Percentiles rank a stretch among this genome's conserved stretches.
These are phyloP conservation scores for Drosophila seguyi DNA, from an alignment of 1,140 invertebrate species.

Conservation along the genomic window DNA sequence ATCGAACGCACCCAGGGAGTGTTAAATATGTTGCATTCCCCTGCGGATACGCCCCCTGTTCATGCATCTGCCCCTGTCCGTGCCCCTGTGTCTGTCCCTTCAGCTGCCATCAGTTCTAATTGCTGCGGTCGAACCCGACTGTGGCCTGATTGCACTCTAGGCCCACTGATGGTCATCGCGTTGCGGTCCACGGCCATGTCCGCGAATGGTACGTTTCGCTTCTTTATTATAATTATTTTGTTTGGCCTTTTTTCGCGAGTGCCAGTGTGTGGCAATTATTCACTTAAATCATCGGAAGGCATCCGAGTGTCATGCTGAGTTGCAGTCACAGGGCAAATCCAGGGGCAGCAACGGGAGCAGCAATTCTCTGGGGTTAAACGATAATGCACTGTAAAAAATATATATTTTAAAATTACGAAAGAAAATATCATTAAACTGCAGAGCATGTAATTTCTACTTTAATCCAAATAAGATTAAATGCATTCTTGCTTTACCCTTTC, in stretches of 20 bases:
- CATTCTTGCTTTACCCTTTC: neutral
- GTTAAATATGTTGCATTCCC: conserved; percentile 78
- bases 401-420: neutral
- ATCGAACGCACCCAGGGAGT: conserved; percentile 66
- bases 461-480: no score
- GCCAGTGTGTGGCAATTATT: conserved; percentile 73
- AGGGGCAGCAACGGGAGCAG: conserved; percentile 59
- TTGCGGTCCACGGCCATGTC: conserved; percentile 15
- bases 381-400: conserved; percentile 24
- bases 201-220: conserved; percentile 28
- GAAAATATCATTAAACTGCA: neutral
- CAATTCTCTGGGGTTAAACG: conserved; percentile 34
- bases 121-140: conserved; percentile 20
- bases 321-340: conserved; percentile 60
- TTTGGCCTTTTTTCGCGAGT: conserved; percentile 29
- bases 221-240: conserved; percentile 57
- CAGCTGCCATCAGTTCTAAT: conserved; percentile 46
- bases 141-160: conserved; percentile 46
- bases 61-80: neutral
- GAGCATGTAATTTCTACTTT: no score
- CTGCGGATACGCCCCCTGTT: conserved; percentile 12
- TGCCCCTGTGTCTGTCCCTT: neutral
- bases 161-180: conserved; percentile 47
- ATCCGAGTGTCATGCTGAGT: conserved; percentile 77
- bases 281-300: conserved; percentile 77